Percentiles rank a stretch among this genome's conserved stretches.
Conservation (phyloP, 1,140 invertebrate genomes). For the Drosophila sulfurigaster region DNA sequence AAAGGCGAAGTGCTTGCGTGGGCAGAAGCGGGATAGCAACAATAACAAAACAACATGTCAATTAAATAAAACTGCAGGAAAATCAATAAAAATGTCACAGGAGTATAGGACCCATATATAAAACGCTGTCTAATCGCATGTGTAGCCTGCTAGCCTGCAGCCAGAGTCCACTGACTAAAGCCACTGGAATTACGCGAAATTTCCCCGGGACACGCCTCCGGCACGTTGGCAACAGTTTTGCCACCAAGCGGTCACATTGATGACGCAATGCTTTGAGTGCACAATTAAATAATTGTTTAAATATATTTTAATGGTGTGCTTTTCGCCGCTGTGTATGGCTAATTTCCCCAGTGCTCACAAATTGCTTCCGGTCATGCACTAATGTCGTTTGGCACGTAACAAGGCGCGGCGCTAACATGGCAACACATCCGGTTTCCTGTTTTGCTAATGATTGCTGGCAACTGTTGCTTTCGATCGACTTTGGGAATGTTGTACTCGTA, state of each 20-base stretch:
- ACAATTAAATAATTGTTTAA: slow-evolving; percentile 77
- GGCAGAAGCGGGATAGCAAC: slow-evolving; percentile 62
- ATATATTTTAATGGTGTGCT: slow-evolving; percentile 70
- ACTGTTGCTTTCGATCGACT: slow-evolving; percentile 61
- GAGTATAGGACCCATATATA: neutral
- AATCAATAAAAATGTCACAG: slow-evolving; percentile 74
- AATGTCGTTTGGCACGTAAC: slow-evolving; percentile 62
- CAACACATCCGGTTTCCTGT: slow-evolving; percentile 65
- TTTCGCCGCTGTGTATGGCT: slow-evolving; percentile 29
- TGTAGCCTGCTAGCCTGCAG: neutral
- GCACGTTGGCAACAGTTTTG: slow-evolving; percentile 22
- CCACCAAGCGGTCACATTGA: slow-evolving; percentile 37
- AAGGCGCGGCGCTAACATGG: slow-evolving; percentile 47
- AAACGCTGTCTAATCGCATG: slow-evolving; percentile 13
- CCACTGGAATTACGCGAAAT: slow-evolving; percentile 54
- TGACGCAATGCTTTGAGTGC: slow-evolving; percentile 58
- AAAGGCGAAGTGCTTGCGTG: neutral
- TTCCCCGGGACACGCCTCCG: neutral
- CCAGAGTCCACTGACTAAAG: neutral
- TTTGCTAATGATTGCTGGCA: slow-evolving; percentile 44
- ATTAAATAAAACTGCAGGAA: slow-evolving; percentile 82
- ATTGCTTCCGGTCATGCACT: slow-evolving; percentile 61
- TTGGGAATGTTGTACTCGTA: neutral
- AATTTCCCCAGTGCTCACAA: slow-evolving; percentile 62
- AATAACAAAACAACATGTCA: slow-evolving; percentile 82